Evolutionary conservation across 2,113 vertebrate genomes (phyloP), one percentile per base, ranked within the genome.

Genomic region (Chionodraco myersi): DNA sequence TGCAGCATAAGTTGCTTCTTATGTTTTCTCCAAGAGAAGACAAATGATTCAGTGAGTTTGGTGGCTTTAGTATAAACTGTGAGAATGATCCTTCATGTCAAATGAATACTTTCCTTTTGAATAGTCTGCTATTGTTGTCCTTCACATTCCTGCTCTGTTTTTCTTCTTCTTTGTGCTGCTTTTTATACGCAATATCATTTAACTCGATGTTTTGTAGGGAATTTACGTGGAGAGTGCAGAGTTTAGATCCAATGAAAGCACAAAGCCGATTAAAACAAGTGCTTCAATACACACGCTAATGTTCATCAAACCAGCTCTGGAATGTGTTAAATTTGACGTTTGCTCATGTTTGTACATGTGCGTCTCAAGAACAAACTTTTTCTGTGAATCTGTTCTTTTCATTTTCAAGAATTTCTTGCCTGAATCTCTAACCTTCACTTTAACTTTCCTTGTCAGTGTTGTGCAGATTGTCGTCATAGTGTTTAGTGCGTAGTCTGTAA

Each of bases 11-110:
- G 51, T 59, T 61, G 66, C 54, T 41, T 41, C 36, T 41, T 41
- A 41, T 41, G 36, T 64, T 65, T 49, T 67, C 67, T 62, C 8
- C 11, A 45, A 53, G 45, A 82, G 15, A 59, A 77, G 57, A 79
- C 64, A 30, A 76, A 63, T 36, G 45, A 59, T 5, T 11, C 71
- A 63, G 11, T 54, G 47, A 23, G 15, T 89, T 36, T 56, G 64
- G 72, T 79, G 75, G 75, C 61, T 68, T 9, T 54, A 4, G 13
- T 82, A 68, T 70, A 71, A 83, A 72, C 74, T 79, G 52, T 82
- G 51, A 79, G 79, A 83, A 63, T 83, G 68, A 57, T 60, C 58
- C 72, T 54, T 68, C 54, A 72, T 69, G 45, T 70, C 63, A 34
- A 61, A 51, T 77, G 61, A 54, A 79, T 54, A 44, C 48, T 76